Evolutionary conservation across 2,888 invertebrate genomes (phyloP), one percentile per base, ranked within the genome.

Genomic region (Platerodrilus igneus): DNA sequence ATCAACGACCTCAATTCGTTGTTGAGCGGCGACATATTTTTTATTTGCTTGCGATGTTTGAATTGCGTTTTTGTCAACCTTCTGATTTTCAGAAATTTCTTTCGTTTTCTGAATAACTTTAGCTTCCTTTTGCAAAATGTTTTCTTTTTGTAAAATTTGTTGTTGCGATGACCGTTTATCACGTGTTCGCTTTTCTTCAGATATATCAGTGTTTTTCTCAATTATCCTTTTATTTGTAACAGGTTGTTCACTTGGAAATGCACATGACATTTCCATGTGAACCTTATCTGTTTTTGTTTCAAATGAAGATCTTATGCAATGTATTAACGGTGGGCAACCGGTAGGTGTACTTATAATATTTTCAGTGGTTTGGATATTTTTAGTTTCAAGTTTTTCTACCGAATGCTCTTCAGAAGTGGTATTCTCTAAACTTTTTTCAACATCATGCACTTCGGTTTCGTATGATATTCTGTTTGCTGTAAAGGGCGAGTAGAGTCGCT

Each of bases 401-500:
- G 31, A 25, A 3, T 19, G 15, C n/a, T n/a, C n/a, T n/a, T n/a
- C n/a, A n/a, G n/a, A n/a, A n/a, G n/a, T n/a, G n/a, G n/a, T n/a
- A n/a, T n/a, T n/a, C n/a, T n/a, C n/a, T n/a, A n/a, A n/a, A n/a
- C n/a, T n/a, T n/a, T n/a, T n/a, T n/a, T n/a, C n/a, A n/a, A n/a
- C n/a, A n/a, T n/a, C n/a, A n/a, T 17, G 10, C 9, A 17, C 21
- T 28, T 23, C 19, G 18, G 34, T 40, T 14, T 34, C 14, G 27
- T 21, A 25, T n/a, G 30, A 11, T 1, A 27, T 13, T 3, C n/a
- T 3, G 8, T 35, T 38, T 9, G 8, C 9, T n/a, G 56, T 37
- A 9, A 65, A 37, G 11, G 81, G 79, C 9, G 81, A 78, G 60
- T 79, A 85, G 4, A 83, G 73, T 45, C 81, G 73, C 17, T 83